Base-by-base conservation (phyloP, 2,113 vertebrate species). In the Athene cunicularia region DNA sequence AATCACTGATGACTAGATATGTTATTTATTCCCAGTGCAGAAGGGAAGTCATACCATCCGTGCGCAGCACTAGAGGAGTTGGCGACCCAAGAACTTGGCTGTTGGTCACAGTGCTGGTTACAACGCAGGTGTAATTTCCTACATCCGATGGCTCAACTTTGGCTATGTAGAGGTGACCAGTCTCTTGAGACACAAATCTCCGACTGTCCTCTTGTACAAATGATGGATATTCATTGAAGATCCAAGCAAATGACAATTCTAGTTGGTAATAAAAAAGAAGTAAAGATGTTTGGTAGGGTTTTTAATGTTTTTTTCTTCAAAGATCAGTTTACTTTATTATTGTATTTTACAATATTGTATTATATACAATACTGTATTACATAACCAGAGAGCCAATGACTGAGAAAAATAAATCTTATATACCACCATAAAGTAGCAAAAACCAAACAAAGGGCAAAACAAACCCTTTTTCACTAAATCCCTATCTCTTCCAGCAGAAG, bases 81-180 rank as follows among this genome's bases (percentile, higher is more conserved):
- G 99, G 99, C 0, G 99, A 99, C 88, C 99, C 99, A 41, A 99
- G 98, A 17, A 98, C 98, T 17, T 98, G 98, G 97, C 98, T 98
- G 21, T 94, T 98, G 7, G 98, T 99, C 86, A 98, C 94, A 0
- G 92, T 95, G 95, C 99, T 99, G 81, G 99, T 99, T 15, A 99
- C 99, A 58, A 99, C 99, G 1, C 99, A 99, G 2, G 98, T 99
- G 97, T 99, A 99, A 96, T 99, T 99, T 30, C 99, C 99, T 60
- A 99, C 99, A 9, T 99, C 99, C 0, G 99, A 99, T 0, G 98
- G 97, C 85, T 99, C 99, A 21, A 99, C 99, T 93, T 99, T 99
- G 59, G 99, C 99, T 1, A 99, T 99, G 96, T 99, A 99, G 35
- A 99, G 98, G 95, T 99, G 99, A 1, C 99, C 99, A 0, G 99